Conservation (phyloP, 2,797 vertebrate species). For the Pristis pectinata region DNA sequence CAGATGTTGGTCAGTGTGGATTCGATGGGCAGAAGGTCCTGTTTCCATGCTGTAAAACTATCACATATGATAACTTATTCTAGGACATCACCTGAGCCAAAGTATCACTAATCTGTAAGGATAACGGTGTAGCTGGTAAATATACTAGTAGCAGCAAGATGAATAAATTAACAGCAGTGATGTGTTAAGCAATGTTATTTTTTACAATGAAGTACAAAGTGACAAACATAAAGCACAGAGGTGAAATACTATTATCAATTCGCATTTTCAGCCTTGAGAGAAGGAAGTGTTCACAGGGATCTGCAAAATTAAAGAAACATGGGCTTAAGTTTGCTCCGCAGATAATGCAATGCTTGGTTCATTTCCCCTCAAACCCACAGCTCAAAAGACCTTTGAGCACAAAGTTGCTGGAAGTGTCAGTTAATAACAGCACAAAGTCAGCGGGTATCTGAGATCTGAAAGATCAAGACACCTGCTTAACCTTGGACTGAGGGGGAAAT, state of each 20-base stretch:
- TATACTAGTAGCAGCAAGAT: neutral
- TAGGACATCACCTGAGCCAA: neutral
- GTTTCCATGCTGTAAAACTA: no score
- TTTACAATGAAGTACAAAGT: no score
- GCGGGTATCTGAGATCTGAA: neutral
- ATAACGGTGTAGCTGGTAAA: neutral
- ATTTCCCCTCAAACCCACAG: neutral
- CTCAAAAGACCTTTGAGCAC: neutral
- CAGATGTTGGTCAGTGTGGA: no score
- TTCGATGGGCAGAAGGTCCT: no score
- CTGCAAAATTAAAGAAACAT: neutral
- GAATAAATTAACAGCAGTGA: neutral
- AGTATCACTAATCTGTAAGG: neutral
- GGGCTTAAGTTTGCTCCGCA: neutral
- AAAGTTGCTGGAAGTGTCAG: neutral
- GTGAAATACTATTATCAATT: neutral
- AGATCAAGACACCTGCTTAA: neutral
- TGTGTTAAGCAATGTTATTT: no score
- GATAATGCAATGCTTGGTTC: neutral
- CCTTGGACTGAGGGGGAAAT: neutral
- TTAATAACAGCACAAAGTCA: neutral
- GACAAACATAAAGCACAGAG: neutral
- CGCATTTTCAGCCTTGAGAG: neutral
- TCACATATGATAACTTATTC: neutral
- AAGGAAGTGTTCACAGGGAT: neutral